These are phyloP conservation scores for Panulirus ornatus DNA, from an alignment of 1,140 invertebrate species.

Conservation along the genomic window DNA sequence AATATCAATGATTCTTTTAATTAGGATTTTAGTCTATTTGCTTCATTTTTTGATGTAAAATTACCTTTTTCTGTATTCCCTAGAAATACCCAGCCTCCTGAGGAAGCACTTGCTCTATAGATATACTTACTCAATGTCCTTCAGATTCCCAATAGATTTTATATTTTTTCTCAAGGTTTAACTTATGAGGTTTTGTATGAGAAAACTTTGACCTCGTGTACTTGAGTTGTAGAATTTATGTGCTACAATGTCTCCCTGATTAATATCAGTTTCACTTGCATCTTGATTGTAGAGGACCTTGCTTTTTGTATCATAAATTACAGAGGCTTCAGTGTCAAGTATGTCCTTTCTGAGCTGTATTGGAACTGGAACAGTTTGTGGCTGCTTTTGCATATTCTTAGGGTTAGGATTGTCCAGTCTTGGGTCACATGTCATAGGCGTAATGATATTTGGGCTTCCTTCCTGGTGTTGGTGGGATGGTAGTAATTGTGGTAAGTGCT, in stretches of 20 bases:
- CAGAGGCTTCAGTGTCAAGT: neutral
- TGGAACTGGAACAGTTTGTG: neutral
- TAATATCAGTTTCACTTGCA: neutral
- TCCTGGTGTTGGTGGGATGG: neutral
- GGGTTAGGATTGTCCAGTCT: neutral
- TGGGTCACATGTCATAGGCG: neutral
- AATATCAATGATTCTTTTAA: too few species aligned
- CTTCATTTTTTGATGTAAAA: too few species aligned
- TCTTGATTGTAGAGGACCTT: neutral
- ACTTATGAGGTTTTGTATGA: slow-evolving; percentile 53
- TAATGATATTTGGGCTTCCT: neutral
- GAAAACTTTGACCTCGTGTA: slow-evolving; percentile 32
- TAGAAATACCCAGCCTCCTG: too few species aligned
- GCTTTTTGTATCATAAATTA: neutral
- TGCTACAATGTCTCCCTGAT: neutral
- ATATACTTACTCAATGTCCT: too few species aligned
- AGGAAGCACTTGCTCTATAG: too few species aligned
- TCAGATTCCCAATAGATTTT: too few species aligned
- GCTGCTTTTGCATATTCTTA: neutral
- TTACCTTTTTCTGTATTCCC: too few species aligned
- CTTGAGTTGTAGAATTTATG: neutral
- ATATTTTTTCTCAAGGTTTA: neutral
- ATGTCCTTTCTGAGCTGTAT: neutral
- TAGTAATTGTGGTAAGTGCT: slow-evolving; percentile 27
- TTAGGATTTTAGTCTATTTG: too few species aligned